Evolutionary conservation across 2,888 invertebrate species (phyloP), one percentile per base, ranked within the genome.

Genomic region (Holacanthella duospinosa): DNA sequence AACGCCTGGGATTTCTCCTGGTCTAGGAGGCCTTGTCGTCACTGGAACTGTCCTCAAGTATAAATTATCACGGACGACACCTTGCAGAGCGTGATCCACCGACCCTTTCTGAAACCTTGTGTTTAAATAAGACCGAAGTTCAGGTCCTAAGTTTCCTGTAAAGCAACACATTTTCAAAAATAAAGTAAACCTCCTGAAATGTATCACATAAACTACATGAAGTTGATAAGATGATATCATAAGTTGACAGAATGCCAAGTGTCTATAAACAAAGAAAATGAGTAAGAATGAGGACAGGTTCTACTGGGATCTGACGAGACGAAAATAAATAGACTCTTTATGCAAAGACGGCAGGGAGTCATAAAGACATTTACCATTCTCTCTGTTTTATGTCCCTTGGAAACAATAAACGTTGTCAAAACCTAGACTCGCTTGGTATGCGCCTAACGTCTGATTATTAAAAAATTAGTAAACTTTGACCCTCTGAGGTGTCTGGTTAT

Each of bases 11-110:
- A 81, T 78, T 76, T 84, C 84, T 43, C 82, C 83, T 57, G 80
- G 79, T 67, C 82, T 75, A 19, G 81, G 80, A 27, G 77, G 75
- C 60, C 84, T 75, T 1, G 84, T 84, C 24, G 84, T 84, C 72
- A 82, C 83, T 79, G 84, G 84, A 16, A 84, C 83, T 27, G 83
- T 83, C 68, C 83, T 77, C 71, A 81, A 77, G 75, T 84, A 84
- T 62, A 84, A 76, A 75, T 85, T 85, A 74, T 85, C 83, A 62
- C 84, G 75, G 63, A 85, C 83, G n/a, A 82, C 82, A 68, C 82
- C 82, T 75, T 85, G 84, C 9, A 84, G 78, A 66, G 83, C 83
- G 77, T 83, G 82, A 74, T 83, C 83, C 2, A 80, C 76, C 1
- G 82, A 82, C 55, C 80, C 81, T 74, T 82, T 82, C 67, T 79